These are phyloP conservation scores for Poeciliopsis infans DNA, from an alignment of 2,797 vertebrate species.

Conservation along the genomic window DNA sequence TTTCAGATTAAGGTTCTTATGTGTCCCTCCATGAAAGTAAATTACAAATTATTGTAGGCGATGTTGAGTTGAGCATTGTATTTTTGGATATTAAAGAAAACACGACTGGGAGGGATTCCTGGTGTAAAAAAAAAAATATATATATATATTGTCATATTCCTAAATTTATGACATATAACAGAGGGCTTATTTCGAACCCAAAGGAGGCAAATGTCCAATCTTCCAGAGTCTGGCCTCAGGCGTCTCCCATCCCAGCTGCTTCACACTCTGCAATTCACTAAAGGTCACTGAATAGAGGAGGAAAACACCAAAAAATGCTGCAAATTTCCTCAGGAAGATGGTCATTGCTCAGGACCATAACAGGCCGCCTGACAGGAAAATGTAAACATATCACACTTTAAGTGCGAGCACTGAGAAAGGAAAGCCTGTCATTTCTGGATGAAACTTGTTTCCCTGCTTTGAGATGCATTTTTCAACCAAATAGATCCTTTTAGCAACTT, in stretches of 20 bases:
- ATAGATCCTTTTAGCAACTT: constrained; percentile 24
- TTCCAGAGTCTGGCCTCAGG: not conserved
- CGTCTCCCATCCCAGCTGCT: not conserved
- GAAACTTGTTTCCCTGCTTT: not conserved
- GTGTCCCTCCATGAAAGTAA: not conserved
- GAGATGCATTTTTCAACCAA: not conserved
- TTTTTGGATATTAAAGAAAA: not conserved
- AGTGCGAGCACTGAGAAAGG: constrained; percentile 1
- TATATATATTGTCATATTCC: not conserved
- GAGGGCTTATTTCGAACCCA: not conserved
- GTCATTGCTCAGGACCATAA: constrained; percentile 17
- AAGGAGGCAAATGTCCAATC: not conserved
- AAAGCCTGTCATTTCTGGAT: not conserved
- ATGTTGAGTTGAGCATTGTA: not conserved
- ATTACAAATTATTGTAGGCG: not conserved
- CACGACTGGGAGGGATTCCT: not conserved
- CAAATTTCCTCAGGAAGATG: not conserved
- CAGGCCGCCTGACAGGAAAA: constrained; percentile 18
- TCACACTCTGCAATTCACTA: not conserved
- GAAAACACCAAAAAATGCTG: not conserved
- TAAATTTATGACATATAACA: not conserved
- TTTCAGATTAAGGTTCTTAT: not conserved
- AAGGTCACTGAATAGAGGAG: constrained; percentile 2
- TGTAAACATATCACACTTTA: constrained; percentile 2
- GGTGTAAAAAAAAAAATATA: not conserved